Conservation (phyloP, 2,797 vertebrate genomes). For the Cossypha polioptera region DNA sequence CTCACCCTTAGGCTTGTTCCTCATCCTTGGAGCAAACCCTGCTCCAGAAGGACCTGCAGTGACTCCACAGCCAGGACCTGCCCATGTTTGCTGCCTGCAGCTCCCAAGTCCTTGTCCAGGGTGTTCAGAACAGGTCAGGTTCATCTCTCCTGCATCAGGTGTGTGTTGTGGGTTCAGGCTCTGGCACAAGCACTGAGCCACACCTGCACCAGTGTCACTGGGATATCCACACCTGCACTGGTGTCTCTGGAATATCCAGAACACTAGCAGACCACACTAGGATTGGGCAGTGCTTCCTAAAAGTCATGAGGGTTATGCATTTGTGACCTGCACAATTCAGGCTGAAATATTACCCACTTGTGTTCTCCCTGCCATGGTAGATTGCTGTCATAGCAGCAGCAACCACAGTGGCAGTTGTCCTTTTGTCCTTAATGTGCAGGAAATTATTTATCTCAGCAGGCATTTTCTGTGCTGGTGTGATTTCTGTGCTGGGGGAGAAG, state of each 20-base stretch:
- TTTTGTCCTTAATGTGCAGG: neutral
- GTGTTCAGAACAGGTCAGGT: neutral
- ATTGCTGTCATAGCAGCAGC: neutral
- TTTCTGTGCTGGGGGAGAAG: neutral
- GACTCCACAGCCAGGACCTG: fast-evolving
- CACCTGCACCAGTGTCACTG: fast-evolving
- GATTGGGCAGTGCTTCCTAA: neutral
- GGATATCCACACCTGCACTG: fast-evolving
- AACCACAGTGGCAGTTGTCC: neutral
- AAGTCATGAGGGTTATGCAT: neutral
- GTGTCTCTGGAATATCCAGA: neutral
- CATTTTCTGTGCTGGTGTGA: neutral
- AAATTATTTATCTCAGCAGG: neutral
- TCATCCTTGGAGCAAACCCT: neutral
- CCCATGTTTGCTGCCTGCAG: neutral
- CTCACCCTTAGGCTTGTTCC: neutral
- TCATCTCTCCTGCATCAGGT: neutral
- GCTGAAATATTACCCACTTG: neutral
- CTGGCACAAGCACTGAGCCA: neutral
- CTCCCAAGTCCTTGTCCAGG: neutral
- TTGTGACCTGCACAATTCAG: neutral
- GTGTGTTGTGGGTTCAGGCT: neutral
- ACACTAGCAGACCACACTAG: fast-evolving
- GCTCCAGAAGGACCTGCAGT: neutral
- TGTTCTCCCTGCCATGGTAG: neutral